Conservation (phyloP, 2,113 vertebrate species). For the Pogona vitticeps region DNA sequence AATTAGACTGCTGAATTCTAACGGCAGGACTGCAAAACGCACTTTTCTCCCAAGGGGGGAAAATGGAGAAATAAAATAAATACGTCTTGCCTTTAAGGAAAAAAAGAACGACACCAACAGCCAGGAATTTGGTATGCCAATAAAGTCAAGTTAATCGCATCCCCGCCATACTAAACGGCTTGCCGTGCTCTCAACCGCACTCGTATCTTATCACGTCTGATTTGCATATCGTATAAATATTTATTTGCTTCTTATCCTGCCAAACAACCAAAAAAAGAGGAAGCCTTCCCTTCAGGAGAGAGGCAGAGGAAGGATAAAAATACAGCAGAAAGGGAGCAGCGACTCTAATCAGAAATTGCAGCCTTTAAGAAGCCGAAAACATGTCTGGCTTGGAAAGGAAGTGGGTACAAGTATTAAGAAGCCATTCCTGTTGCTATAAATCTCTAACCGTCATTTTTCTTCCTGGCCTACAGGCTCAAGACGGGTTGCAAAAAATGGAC, state of each 20-base stretch:
- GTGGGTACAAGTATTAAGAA: background rate
- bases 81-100: background rate
- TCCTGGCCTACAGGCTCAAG: background rate
- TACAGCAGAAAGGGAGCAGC: background rate
- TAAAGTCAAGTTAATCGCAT: constrained; percentile 28
- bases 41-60: constrained; percentile 31
- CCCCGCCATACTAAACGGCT: constrained; percentile 52
- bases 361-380: background rate
- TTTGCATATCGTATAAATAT: constrained; percentile 73
- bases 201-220: constrained; percentile 57
- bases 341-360: constrained; percentile 32
- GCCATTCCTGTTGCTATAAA: background rate
- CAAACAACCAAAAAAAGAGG: constrained; percentile 29
- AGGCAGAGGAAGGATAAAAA: background rate
- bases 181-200: constrained; percentile 56
- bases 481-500: background rate
- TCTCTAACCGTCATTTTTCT: background rate
- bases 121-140: background rate
- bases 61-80: background rate
- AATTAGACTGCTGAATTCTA: too few species aligned
- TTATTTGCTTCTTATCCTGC: constrained; percentile 74
- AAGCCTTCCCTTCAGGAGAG: constrained; percentile 59
- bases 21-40: background rate
- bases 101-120: background rate
- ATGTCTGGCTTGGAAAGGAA: constrained; percentile 15